Evolutionary conservation across 2,888 invertebrate species (phyloP), one percentile per base, ranked within the genome.

Genomic region (Galeruca laticollis): DNA sequence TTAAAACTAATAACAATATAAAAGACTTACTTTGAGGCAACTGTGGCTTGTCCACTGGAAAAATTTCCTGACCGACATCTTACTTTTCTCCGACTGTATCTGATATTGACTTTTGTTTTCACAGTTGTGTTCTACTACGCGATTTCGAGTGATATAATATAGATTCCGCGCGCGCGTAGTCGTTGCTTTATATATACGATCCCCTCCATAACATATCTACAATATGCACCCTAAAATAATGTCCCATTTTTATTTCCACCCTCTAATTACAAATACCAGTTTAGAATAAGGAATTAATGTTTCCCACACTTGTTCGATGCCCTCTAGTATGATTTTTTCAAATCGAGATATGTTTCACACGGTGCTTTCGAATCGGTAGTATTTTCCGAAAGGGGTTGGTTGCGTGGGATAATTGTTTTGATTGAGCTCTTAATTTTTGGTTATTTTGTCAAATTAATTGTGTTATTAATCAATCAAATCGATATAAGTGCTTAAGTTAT

Each of bases 231-330:
- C 64, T 47, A n/a, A 60, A 68, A 66, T 73, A 73, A 63, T 64
- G 60, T 67, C 73, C 72, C 64, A 64, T 68, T 69, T 57, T 37
- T 67, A 70, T 69, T 71, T 71, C 76, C 80, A 80, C 79, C 81
- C 81, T 72, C 80, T 78, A 81, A 79, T 82, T 79, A 81, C 77
- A 70, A 33, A 75, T 77, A 81, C 81, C 79, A 80, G 80, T 75
- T 75, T 75, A 72, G 69, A 76, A 74, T 76, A 73, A 75, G 68
- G 73, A 73, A 76, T 75, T 77, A 75, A 76, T 75, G 74, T 68
- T 80, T 80, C 79, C 77, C 80, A 79, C 79, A 77, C 75, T 77
- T 69, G 66, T 72, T 73, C 73, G 73, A 77, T 69, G 51, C 60
- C 65, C 72, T 57, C 59, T 59, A 71, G 71, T 69, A 68, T 71